A percentile compares a stretch with the other conserved stretches of the same genome.
Evolutionary conservation across 2,113 vertebrate genomes (phyloP).

Genomic region (Catharus bicknelli): DNA sequence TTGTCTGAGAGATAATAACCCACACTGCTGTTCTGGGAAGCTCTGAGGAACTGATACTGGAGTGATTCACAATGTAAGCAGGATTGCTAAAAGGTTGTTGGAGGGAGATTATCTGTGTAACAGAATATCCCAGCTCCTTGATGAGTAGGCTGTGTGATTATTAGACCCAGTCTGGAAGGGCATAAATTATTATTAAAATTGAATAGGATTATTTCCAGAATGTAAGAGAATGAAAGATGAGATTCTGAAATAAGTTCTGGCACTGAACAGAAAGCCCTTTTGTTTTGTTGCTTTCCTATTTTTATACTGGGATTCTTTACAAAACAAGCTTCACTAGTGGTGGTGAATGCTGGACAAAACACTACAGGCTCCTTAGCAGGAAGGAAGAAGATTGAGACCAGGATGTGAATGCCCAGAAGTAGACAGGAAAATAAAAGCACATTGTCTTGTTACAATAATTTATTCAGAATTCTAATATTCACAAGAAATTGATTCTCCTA

Average conservation of each 20-base stretch:
- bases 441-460: not conserved
- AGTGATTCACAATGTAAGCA: not conserved
- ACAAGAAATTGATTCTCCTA: not conserved
- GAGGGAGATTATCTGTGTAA: not conserved
- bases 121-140: not conserved
- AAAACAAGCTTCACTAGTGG: not conserved
- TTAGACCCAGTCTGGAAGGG: not conserved
- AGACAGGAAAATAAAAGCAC: not conserved
- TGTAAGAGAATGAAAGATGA: not conserved
- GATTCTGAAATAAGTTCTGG: not conserved
- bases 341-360: not conserved
- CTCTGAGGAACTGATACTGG: constrained; percentile 34
- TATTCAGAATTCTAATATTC: not conserved
- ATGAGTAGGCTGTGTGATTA: not conserved
- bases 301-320: not conserved
- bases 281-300: not conserved
- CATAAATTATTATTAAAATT: not conserved
- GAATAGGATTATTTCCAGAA: not conserved
- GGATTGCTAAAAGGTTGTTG: not conserved
- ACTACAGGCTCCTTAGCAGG: not conserved
- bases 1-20: not conserved
- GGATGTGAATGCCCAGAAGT: not conserved
- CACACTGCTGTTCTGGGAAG: not conserved
- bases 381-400: not conserved
- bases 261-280: not conserved